Conservation (phyloP, 1,140 invertebrate species). For the Aphelinus atriplicis region DNA sequence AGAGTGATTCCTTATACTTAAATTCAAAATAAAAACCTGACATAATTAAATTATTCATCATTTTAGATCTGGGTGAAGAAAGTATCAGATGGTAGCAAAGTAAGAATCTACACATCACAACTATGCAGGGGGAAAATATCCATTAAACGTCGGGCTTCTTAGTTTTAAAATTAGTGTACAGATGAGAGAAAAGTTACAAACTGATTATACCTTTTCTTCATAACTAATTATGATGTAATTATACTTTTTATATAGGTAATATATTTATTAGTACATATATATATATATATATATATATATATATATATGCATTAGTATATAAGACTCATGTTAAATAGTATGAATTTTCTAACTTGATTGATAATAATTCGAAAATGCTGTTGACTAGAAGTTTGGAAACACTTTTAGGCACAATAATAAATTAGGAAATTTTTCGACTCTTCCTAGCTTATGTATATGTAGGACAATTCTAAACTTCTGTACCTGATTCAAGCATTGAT, state of each 20-base stretch:
- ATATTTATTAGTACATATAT: background rate
- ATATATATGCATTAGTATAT: constrained; percentile 1
- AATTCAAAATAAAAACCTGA: constrained; percentile 15
- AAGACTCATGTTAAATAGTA: background rate
- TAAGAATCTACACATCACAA: constrained; percentile 85
- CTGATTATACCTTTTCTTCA: no score
- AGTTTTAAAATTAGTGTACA: constrained; percentile 45
- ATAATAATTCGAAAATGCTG: no score
- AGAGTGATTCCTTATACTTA: constrained; percentile 15
- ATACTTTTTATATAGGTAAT: background rate
- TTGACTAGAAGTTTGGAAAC: no score
- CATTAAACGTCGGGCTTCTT: constrained; percentile 84
- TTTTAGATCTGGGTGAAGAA: constrained; percentile 92
- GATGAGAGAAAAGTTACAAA: no score
- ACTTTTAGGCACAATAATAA: no score
- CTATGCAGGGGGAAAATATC: constrained; percentile 88
- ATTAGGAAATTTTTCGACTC: no score
- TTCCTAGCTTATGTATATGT: no score
- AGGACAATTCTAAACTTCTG: no score
- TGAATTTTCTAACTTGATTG: no score
- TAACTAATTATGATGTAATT: no score
- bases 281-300: background rate
- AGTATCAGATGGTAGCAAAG: constrained; percentile 80
- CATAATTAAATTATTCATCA: constrained; percentile 37
- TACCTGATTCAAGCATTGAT: no score